Conservation (phyloP, 2,888 invertebrate species). For the Agrypnus murinus region DNA sequence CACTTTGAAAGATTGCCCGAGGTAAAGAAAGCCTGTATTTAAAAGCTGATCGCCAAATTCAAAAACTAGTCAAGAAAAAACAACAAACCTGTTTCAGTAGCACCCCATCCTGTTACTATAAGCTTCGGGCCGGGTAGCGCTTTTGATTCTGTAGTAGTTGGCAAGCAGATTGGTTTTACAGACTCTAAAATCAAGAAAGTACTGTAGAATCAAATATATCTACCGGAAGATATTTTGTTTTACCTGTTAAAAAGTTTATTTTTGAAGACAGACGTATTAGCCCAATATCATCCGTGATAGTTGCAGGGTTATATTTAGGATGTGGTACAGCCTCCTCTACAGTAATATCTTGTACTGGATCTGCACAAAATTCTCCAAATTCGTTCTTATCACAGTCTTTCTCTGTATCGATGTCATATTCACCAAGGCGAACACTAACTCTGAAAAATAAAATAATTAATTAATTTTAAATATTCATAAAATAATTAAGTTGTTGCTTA, state of each 20-base stretch:
- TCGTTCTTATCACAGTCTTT: conserved; percentile 68
- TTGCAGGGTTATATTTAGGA: conserved; percentile 71
- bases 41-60: background rate
- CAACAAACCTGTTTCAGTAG: conserved; percentile 74
- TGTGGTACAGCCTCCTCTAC: conserved; percentile 73
- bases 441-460: conserved; percentile 65
- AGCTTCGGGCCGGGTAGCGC: conserved; percentile 72
- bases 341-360: conserved; percentile 72
- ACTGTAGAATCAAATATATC: too few relatives aligned
- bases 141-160: conserved; percentile 61
- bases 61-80: too few relatives aligned
- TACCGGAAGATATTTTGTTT: too few relatives aligned
- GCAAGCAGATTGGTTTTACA: conserved; percentile 72
- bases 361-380: conserved; percentile 66
- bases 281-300: conserved; percentile 75
- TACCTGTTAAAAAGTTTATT: conserved; percentile 67
- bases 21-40: too few relatives aligned
- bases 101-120: conserved; percentile 85
- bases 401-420: conserved; percentile 72
- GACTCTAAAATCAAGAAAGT: conserved; percentile 59
- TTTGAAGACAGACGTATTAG: conserved; percentile 70
- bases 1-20: too few relatives aligned
- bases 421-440: conserved; percentile 77
- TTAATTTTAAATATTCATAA: background rate
- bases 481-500: conserved; percentile 59